phyloP scores from a whole-genome alignment of 1,140 invertebrate genomes.

The Teleogryllus occipitalis region DNA sequence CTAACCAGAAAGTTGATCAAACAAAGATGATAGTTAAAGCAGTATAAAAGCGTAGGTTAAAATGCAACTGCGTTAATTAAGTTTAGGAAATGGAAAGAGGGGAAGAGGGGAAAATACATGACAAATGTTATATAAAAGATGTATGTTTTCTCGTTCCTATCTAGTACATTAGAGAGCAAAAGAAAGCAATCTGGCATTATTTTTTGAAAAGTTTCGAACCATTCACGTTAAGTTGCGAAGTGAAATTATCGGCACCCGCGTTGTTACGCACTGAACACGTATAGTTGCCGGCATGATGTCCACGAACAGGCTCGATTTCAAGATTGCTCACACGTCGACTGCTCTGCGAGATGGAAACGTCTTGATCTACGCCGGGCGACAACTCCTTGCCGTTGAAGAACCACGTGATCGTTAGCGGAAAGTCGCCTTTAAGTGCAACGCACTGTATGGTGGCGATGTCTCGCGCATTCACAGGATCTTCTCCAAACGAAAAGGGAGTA shows the following conservation, averaged over 20 bases:
- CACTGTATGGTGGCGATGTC: conserved; percentile 61
- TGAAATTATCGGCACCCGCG: conserved; percentile 51
- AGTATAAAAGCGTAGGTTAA: neutral
- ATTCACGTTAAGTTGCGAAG: conserved; percentile 43
- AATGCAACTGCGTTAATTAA: neutral
- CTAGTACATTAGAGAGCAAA: neutral
- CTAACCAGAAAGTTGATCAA: conserved; percentile 34
- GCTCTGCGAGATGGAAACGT: neutral
- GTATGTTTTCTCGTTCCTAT: no score
- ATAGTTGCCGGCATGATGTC: conserved; percentile 50
- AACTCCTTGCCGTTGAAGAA: conserved; percentile 56
- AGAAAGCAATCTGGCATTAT: neutral
- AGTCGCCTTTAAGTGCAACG: conserved; percentile 63
- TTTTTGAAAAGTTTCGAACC: conserved; percentile 37
- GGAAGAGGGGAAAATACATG: neutral
- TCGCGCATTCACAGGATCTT: conserved; percentile 53
- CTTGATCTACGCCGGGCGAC: conserved; percentile 30
- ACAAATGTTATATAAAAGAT: no score
- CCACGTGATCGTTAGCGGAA: conserved; percentile 61
- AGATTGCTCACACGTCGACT: conserved; percentile 23
- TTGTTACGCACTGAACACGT: conserved; percentile 62
- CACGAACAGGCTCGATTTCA: no score
- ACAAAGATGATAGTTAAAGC: neutral
- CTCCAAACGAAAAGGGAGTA: conserved; percentile 52
- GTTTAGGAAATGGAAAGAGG: no score